Percentiles rank a stretch among this genome's conserved stretches.
These are phyloP conservation scores for Petaurus breviceps DNA, from an alignment of 2,113 vertebrate species.

Conservation along the genomic window DNA sequence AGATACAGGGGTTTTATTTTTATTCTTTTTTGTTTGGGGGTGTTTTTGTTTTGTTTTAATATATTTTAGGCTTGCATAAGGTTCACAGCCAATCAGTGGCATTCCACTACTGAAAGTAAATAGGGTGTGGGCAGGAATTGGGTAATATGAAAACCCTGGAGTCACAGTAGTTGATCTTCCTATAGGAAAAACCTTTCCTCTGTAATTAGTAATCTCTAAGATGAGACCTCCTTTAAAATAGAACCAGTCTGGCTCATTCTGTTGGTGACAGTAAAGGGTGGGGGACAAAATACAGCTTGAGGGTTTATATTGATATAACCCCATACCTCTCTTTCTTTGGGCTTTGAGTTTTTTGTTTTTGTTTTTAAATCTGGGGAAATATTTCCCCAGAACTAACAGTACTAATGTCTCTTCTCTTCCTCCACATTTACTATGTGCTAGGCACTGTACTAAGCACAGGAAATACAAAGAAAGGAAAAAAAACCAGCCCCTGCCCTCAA, in stretches of 20 bases:
- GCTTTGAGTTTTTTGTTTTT: not conserved
- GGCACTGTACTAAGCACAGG: not conserved
- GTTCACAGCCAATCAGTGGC: not conserved
- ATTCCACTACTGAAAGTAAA: not conserved
- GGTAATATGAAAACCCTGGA: not conserved
- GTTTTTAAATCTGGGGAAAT: not conserved
- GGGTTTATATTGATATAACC: not conserved
- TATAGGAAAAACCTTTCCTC: not conserved
- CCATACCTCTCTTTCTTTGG: not conserved
- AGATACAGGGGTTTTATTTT: too few species aligned
- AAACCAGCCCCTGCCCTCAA: not conserved
- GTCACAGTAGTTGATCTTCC: not conserved
- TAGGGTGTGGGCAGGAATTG: not conserved
- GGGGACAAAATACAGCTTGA: too few species aligned
- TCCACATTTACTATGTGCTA: not conserved
- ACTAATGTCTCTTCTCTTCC: not conserved
- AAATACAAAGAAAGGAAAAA: not conserved
- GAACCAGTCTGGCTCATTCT: not conserved
- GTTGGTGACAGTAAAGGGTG: not conserved
- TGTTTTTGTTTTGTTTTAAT: not conserved
- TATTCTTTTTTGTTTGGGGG: too few species aligned
- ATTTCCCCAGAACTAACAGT: not conserved
- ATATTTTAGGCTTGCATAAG: not conserved
- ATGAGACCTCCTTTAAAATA: not conserved
- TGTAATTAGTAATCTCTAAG: not conserved